Evolutionary conservation across 2,797 vertebrate species (phyloP).

Genomic region (Cossypha caffra): DNA sequence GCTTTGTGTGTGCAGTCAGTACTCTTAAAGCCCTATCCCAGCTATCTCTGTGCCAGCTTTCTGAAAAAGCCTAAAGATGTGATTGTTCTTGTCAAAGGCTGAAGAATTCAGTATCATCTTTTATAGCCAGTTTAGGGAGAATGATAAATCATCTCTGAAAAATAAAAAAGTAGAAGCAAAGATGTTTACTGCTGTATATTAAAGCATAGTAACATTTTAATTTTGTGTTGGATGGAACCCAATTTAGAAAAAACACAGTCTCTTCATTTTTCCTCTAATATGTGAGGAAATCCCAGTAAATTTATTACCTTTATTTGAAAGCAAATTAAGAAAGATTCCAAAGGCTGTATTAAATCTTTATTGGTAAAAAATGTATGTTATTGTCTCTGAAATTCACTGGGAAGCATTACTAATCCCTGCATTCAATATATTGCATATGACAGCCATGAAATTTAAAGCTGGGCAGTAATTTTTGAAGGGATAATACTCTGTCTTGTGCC

Average conservation of each 20-base stretch:
- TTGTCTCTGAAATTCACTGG: not conserved
- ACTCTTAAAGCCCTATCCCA: not conserved
- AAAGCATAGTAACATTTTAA: not conserved
- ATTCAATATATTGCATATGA: not conserved
- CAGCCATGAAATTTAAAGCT: slow-evolving; percentile 37
- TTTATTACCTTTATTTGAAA: not conserved
- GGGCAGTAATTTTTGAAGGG: slow-evolving; percentile 1
- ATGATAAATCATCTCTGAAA: not conserved
- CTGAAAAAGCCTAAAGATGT: not conserved
- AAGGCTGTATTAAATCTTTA: not conserved
- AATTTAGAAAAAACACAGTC: not conserved
- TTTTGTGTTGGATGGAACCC: not conserved
- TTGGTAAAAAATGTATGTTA: not conserved
- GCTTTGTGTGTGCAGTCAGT: not conserved
- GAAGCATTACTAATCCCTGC: not conserved
- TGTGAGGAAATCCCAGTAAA: not conserved
- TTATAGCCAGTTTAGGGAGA: not conserved
- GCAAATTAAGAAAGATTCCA: not conserved
- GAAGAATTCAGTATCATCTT: not conserved
- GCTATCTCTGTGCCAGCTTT: not conserved
- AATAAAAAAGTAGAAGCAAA: not conserved
- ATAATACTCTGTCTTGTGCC: not conserved
- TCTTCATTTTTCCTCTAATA: not conserved
- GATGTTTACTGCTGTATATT: not conserved
- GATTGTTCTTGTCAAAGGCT: not conserved